A percentile compares a stretch with the other conserved stretches of the same genome.
Evolutionary conservation across 2,888 invertebrate species (phyloP).

Genomic region (Trissolcus brochymenae): DNA sequence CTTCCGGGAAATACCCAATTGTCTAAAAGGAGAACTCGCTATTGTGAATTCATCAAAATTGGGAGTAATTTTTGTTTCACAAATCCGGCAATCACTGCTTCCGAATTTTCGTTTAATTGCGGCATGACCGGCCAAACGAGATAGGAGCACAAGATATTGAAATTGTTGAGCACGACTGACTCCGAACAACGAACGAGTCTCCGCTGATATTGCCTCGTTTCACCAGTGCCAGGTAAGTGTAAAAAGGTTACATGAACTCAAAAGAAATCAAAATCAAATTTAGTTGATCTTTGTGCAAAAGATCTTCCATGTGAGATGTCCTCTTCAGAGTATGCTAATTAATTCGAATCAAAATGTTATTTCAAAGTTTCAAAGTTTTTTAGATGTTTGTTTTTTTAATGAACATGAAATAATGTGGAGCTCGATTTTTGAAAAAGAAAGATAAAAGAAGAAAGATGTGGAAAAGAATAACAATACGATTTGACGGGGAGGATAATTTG

Average conservation of each 20-base stretch:
- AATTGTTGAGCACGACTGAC: conserved; percentile 6
- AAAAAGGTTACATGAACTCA: no score
- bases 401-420: no score
- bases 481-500: conserved; percentile 40
- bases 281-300: no score
- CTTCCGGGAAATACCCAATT: conserved; percentile 63
- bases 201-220: conserved; percentile 1
- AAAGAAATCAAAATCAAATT: no score
- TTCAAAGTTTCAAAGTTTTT: no score
- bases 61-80: conserved; percentile 31
- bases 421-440: neutral
- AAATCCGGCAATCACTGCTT: conserved; percentile 50
- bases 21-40: conserved; percentile 35
- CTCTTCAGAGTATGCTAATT: no score
- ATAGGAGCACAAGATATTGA: neutral
- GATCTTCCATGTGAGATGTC: neutral
- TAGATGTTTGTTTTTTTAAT: no score
- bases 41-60: conserved; percentile 52
- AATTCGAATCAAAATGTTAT: no score
- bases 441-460: conserved; percentile 1
- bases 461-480: conserved; percentile 29
- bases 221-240: no score
- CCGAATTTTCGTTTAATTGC: conserved; percentile 32
- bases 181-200: neutral
- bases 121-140: neutral